Percentiles rank a stretch among this genome's conserved stretches.
Conservation (phyloP, 2,113 vertebrate species). For the Platysternon megacephalum region DNA sequence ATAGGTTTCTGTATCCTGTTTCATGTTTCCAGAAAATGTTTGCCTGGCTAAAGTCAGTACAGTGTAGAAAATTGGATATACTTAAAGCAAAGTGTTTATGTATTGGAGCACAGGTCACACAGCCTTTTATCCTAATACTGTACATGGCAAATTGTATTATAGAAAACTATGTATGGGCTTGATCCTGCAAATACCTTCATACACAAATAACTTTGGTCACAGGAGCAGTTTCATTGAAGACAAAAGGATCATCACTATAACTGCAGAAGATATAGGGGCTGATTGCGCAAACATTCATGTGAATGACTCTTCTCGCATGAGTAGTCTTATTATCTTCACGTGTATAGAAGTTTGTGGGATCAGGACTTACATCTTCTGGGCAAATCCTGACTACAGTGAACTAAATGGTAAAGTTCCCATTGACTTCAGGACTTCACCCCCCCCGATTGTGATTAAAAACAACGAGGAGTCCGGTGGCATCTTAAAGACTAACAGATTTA, state of each 20-base stretch:
- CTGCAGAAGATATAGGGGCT: not conserved
- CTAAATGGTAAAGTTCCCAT: not conserved
- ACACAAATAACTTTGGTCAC: not conserved
- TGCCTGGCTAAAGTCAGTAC: constrained; percentile 48
- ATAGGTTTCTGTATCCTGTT: constrained; percentile 32
- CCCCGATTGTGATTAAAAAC: not conserved
- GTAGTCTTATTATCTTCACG: not conserved
- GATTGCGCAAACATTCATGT: not conserved
- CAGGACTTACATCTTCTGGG: not conserved
- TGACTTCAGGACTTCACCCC: not conserved
- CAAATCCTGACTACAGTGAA: not conserved
- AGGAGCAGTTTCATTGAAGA: not conserved
- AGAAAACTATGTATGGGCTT: not conserved
- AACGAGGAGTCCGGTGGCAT: no score
- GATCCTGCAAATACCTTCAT: not conserved
- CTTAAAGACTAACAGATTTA: no score
- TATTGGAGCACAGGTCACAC: not conserved
- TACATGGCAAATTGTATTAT: not conserved
- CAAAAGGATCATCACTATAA: not conserved
- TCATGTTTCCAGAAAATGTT: constrained; percentile 52
- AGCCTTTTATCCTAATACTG: constrained; percentile 24
- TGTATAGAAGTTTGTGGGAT: not conserved
- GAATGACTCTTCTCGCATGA: not conserved
- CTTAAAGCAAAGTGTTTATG: not conserved
- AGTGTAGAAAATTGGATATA: not conserved